These are phyloP conservation scores for Heliconius aoede DNA, from an alignment of 2,888 invertebrate genomes.

Conservation along the genomic window DNA sequence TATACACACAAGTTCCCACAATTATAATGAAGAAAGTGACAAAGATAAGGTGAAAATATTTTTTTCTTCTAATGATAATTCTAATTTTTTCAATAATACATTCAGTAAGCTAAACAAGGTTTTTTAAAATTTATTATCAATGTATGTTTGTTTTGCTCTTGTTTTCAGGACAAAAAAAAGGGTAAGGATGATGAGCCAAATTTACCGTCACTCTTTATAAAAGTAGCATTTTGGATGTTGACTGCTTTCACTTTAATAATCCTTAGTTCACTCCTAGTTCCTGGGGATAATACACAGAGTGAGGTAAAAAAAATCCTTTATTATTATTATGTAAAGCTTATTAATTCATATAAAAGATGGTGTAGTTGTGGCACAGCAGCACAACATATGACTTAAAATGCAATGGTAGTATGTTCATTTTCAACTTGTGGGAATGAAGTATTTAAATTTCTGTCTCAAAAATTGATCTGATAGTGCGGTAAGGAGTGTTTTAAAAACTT, in stretches of 20 bases:
- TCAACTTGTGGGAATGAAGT: neutral
- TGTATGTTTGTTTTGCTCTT: neutral
- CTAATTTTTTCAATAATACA: too few relatives aligned
- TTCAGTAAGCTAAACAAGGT: neutral
- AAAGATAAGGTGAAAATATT: constrained; percentile 68
- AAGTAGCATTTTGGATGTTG: constrained; percentile 91
- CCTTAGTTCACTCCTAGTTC: constrained; percentile 88
- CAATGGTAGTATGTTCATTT: neutral
- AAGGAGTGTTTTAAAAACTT: too few relatives aligned
- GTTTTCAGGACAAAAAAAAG: constrained; percentile 66
- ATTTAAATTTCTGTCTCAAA: neutral
- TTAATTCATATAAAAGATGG: too few relatives aligned
- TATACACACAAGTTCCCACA: constrained; percentile 62
- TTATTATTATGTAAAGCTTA: neutral
- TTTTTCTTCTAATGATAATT: too few relatives aligned
- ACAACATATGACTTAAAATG: too few relatives aligned
- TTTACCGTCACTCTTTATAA: constrained; percentile 87
- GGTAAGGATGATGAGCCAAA: constrained; percentile 87
- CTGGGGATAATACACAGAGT: constrained; percentile 87
- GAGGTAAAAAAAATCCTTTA: constrained; percentile 82
- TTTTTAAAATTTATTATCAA: neutral
- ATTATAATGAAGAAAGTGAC: constrained; percentile 55
- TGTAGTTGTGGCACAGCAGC: too few relatives aligned
- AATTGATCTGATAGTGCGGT: too few relatives aligned
- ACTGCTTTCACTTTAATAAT: constrained; percentile 89